These are phyloP conservation scores for Athene cunicularia DNA, from an alignment of 2,113 vertebrate genomes.

Conservation along the genomic window DNA sequence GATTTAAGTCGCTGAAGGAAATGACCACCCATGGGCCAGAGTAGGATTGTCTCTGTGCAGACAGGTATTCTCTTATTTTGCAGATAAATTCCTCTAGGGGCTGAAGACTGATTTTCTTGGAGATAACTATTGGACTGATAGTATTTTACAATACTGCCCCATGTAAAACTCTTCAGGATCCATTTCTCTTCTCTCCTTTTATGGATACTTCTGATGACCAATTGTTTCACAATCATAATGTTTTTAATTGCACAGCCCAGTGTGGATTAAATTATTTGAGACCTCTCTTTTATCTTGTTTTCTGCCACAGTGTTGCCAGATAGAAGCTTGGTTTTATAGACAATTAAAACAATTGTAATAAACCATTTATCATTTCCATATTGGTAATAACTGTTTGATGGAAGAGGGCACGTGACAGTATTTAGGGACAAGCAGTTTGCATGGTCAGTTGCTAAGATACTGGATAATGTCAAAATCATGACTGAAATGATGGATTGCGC, in stretches of 20 bases:
- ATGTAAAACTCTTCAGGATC: neutral
- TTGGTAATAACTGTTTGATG: neutral
- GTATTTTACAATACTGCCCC: neutral
- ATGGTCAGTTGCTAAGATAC: neutral
- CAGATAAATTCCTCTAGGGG: neutral
- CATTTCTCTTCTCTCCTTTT: neutral
- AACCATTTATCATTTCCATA: neutral
- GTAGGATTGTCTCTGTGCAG: neutral
- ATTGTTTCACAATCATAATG: neutral
- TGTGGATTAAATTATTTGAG: neutral
- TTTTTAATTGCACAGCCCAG: neutral
- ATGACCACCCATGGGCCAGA: neutral
- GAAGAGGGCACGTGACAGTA: neutral
- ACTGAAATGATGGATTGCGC: slow-evolving; percentile 9
- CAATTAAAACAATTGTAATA: neutral
- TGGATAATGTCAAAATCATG: neutral
- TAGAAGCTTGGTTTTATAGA: neutral
- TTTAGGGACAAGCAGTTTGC: neutral
- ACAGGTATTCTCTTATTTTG: neutral
- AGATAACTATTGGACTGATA: neutral
- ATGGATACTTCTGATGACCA: neutral
- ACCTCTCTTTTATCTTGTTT: neutral
- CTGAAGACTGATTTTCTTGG: neutral
- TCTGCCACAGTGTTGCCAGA: neutral
- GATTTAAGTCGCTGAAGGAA: neutral